These are phyloP conservation scores for Brassicogethes aeneus DNA, from an alignment of 2,888 invertebrate genomes.

Conservation along the genomic window DNA sequence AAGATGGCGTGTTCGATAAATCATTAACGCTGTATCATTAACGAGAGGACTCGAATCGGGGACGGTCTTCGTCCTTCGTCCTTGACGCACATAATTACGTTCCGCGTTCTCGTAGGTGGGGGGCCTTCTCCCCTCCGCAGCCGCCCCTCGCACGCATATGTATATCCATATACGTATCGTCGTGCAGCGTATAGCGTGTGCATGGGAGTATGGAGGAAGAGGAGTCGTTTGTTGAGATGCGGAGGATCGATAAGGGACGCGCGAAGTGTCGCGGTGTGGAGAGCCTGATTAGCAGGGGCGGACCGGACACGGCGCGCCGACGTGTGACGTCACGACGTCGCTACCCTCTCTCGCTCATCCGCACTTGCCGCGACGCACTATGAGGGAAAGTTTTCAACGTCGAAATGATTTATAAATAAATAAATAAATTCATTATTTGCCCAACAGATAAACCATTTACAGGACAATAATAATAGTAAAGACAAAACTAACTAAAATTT, in stretches of 20 bases:
- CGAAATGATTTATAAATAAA: no score
- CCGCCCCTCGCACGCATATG: slow-evolving; percentile 5
- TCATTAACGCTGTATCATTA: no score
- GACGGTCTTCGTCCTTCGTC: background rate
- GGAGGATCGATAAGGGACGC: slow-evolving; percentile 37
- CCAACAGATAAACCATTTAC: no score
- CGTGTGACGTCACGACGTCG: slow-evolving; percentile 23
- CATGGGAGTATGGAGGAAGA: no score
- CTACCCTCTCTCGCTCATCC: slow-evolving; percentile 19
- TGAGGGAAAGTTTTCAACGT: no score
- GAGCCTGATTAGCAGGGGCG: slow-evolving; percentile 35
- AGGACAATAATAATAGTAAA: no score
- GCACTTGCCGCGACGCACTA: slow-evolving; percentile 13
- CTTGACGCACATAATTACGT: background rate
- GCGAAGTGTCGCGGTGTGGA: slow-evolving; percentile 25
- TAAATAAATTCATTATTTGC: no score
- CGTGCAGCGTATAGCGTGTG: no score
- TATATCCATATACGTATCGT: slow-evolving; percentile 8
- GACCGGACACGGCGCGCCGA: slow-evolving; percentile 33
- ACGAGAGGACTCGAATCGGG: no score
- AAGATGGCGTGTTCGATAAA: no score
- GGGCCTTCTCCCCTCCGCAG: background rate
- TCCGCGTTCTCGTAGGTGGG: background rate
- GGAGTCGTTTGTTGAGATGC: no score
- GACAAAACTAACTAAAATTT: no score